Evolutionary conservation across 2,113 vertebrate genomes (phyloP).

Genomic region (Lynx canadensis): DNA sequence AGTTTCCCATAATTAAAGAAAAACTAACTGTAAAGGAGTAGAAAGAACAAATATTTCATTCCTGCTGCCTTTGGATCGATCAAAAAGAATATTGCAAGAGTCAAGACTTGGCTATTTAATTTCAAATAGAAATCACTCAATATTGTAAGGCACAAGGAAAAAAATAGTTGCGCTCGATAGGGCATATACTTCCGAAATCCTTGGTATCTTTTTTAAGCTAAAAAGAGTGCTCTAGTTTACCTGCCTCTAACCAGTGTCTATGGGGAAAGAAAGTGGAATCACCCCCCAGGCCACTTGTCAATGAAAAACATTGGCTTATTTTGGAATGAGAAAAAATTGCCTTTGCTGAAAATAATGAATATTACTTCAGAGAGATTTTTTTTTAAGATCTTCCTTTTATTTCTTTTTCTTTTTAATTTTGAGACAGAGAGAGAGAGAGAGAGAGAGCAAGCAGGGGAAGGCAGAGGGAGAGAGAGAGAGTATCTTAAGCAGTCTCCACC

Average conservation of each 20-base stretch:
- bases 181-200: constrained; percentile 30
- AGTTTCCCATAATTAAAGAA: constrained; percentile 80
- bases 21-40: constrained; percentile 71
- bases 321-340: background rate
- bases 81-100: constrained; percentile 48
- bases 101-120: constrained; percentile 39
- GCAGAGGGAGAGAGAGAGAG: too few relatives aligned
- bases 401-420: too few relatives aligned
- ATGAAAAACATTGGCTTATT: constrained; percentile 5
- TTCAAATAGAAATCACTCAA: constrained; percentile 41
- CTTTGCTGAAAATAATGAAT: constrained; percentile 30
- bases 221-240: background rate
- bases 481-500: too few relatives aligned
- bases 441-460: too few relatives aligned
- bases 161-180: background rate
- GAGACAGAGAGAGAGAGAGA: too few relatives aligned
- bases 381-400: background rate
- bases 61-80: constrained; percentile 49
- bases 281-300: background rate
- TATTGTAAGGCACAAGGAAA: background rate
- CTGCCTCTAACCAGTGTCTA: background rate
- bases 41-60: constrained; percentile 68
- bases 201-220: background rate
- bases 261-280: background rate
- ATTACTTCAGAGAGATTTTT: background rate